Base-by-base conservation (phyloP, 1,140 invertebrate species). In the Rhagoletis zephyria region DNA sequence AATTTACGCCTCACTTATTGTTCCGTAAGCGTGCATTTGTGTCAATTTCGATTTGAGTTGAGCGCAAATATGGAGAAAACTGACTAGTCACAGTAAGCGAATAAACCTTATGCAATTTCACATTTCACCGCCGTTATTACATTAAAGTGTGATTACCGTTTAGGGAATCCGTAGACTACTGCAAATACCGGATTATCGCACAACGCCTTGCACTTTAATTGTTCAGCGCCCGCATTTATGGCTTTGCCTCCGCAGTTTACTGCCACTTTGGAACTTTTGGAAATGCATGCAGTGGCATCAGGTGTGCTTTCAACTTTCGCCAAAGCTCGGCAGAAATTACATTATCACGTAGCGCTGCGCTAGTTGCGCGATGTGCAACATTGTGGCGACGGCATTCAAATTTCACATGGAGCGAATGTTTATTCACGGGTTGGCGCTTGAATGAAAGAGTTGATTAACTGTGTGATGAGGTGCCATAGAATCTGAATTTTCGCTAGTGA, bases 141-240 rank as follows among this genome's bases (percentile, higher is more conserved):
- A 81, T 81, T 59, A 81, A 81, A 81, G 48, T 81, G 42, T 81
- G 48, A 81, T 81, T 81, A 81, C 16, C 74, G 12, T 81, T 81
- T 81, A 56, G 48, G 48, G 74, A n/a, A 81, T 81, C 74, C 74
- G 74, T 16, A 2, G 48, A 19, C 74, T 56, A 56, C 19, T 12
- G 42, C n/a, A 42, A 74, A 59, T 81, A 56, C 48, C 61, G 7
- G 16, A 7, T 30, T 30, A n/a, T 63, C 61, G 4, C n/a, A 7
- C n/a, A 14, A n/a, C 12, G n/a, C n/a, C 4, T 63, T 4, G 12
- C 30, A 1, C n/a, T 63, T 63, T 14, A 63, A 63, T 63, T 63
- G 61, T 14, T 4, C 61, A 0, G 4, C 61, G 12, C 1, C 16
- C 16, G 61, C n/a, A 63, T 63, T 63, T n/a, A 63, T 63, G 61